Evolutionary conservation across 2,888 invertebrate species (phyloP).

Genomic region (Lutraria lutraria): DNA sequence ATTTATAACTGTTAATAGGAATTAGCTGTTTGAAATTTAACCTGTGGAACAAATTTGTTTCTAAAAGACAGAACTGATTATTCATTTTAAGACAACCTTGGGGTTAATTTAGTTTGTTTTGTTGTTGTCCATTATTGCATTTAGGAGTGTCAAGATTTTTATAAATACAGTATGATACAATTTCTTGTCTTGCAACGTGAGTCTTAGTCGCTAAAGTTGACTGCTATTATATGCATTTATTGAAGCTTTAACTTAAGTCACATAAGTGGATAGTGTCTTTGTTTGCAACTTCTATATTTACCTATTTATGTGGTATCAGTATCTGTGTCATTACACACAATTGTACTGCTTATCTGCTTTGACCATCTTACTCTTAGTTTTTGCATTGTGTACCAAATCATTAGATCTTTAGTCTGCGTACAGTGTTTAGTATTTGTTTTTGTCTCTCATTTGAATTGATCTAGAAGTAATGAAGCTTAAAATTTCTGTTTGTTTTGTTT

Average conservation of each 20-base stretch:
- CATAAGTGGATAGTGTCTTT: neutral
- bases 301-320: neutral
- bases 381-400: neutral
- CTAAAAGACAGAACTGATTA: neutral
- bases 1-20: neutral
- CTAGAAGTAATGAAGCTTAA: neutral
- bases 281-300: neutral
- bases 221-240: neutral
- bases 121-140: neutral
- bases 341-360: neutral
- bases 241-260: too few relatives aligned
- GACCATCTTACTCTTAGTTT: neutral
- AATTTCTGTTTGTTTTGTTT: neutral
- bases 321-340: neutral
- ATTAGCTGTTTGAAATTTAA: neutral
- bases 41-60: neutral
- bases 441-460: too few relatives aligned
- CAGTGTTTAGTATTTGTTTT: neutral
- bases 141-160: neutral
- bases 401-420: neutral
- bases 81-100: neutral
- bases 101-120: neutral
- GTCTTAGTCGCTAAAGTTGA: too few relatives aligned
- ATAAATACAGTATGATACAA: neutral
- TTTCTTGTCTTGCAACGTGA: too few relatives aligned